Conservation (phyloP, 2,113 vertebrate genomes). For the Mormyrus iriodes region DNA sequence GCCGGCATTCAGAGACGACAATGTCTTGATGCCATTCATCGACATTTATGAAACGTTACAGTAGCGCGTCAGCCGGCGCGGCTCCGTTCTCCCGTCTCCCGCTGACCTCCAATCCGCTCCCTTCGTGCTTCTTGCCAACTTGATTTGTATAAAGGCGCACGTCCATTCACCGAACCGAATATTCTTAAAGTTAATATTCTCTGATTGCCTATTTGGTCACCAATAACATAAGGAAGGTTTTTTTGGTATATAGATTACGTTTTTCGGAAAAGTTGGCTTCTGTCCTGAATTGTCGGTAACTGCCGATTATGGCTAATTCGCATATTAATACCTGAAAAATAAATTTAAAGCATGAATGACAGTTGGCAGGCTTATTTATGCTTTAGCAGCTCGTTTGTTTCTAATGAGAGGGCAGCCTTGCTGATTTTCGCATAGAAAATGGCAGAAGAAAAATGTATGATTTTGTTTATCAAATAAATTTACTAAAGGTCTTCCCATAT, state of each 20-base stretch:
- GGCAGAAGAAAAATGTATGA: background rate
- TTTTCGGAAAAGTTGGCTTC: background rate
- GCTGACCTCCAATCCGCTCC: constrained; percentile 30
- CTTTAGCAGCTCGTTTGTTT: background rate
- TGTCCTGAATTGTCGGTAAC: background rate
- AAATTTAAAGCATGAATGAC: background rate
- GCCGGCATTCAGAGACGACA: constrained; percentile 1
- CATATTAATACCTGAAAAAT: background rate
- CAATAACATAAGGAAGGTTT: background rate
- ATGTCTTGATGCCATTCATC: background rate
- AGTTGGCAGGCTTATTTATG: background rate
- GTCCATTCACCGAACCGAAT: background rate
- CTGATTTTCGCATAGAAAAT: background rate
- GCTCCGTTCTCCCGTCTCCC: background rate
- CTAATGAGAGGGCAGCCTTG: background rate
- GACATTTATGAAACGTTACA: background rate
- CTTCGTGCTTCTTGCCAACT: constrained; percentile 32
- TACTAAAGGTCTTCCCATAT: background rate
- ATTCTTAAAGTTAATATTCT: background rate
- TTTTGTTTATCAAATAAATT: too few species aligned
- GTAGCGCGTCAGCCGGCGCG: background rate
- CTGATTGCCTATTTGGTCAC: background rate
- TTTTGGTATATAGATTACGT: background rate
- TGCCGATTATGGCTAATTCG: background rate
- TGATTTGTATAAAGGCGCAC: constrained; percentile 8